Base-by-base conservation (phyloP, 2,797 vertebrate genomes). In the Centroberyx gerrardi region DNA sequence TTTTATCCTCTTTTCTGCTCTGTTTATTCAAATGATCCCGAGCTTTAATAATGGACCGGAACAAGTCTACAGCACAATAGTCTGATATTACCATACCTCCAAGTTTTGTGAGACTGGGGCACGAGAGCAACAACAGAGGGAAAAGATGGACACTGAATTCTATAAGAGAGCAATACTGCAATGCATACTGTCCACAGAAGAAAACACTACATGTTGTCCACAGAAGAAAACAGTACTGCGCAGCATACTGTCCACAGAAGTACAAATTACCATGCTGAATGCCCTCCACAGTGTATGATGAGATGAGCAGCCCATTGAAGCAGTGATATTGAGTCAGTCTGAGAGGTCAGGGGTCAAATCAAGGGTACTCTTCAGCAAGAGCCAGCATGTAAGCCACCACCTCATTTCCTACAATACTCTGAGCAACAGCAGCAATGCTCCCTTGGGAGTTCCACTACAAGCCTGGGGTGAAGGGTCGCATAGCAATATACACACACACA, bases 1-100 rank as follows among this genome's bases (percentile, higher is more conserved):
- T 67, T 83, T 82, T 31, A 88, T 86, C 76, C 59, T 73, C 60
- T 69, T 85, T 82, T 87, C 78, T 83, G 79, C 80, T 87, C 61
- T 58, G 46, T 78, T 87, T 81, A 76, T 82, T 90, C 62, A 81
- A 87, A 80, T 78, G 42, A 85, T 75, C 53, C 51, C 61, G 14
- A 17, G 62, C 67, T 80, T 76, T 59, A 81, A 87, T 65, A 74
- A 84, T 63, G 33, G 31, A 65, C 42, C 67, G 28, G 44, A 29
- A 74, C 66, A 77, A 74, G 76, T 74, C 81, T 44, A 33, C 51
- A 56, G 40, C 46, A 71, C 78, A 75, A 66, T 64, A 62, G 74
- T 4, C 17, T 22, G 17, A 61, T 31, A 65, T 72, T 72, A 66
- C 36, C 58, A 59, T 80, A 46, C 40, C 67, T 72, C 66, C 29